Evolutionary conservation across 2,113 vertebrate genomes (phyloP).

Genomic region (Dolichallabes microphthalmus): DNA sequence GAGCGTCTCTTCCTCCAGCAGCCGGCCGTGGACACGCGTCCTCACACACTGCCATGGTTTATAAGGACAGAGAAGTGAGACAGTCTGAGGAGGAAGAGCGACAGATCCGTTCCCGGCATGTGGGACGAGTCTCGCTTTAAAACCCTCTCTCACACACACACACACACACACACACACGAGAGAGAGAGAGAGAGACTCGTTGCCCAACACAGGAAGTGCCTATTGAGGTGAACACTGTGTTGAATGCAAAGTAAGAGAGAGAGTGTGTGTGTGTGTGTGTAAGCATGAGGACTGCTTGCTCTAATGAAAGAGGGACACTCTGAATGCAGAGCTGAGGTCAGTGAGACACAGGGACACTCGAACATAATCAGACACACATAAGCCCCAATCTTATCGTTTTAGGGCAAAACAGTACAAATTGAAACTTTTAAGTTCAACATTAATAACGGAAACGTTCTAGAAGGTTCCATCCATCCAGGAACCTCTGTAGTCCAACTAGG

Average conservation of each 20-base stretch:
- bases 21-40: neutral
- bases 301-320: neutral
- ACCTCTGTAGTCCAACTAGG: too few relatives aligned
- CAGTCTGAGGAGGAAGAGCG: slow-evolving; percentile 21
- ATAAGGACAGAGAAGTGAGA: slow-evolving; percentile 31
- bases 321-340: slow-evolving; percentile 13
- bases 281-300: neutral
- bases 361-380: neutral
- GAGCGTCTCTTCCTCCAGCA: neutral
- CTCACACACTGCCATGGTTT: slow-evolving; percentile 2
- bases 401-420: neutral
- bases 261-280: slow-evolving; percentile 22
- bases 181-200: neutral
- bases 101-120: neutral
- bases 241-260: slow-evolving; percentile 2
- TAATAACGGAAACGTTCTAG: too few relatives aligned
- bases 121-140: neutral
- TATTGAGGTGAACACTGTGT: neutral
- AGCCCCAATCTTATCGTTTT: neutral
- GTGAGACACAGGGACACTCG: neutral
- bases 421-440: too few relatives aligned
- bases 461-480: too few relatives aligned
- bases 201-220: slow-evolving; percentile 10
- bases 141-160: neutral
- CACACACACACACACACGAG: too few relatives aligned